Percentiles rank a stretch among this genome's conserved stretches.
Evolutionary conservation across 1,140 invertebrate genomes (phyloP).

Genomic region (Trichonephila clavata): DNA sequence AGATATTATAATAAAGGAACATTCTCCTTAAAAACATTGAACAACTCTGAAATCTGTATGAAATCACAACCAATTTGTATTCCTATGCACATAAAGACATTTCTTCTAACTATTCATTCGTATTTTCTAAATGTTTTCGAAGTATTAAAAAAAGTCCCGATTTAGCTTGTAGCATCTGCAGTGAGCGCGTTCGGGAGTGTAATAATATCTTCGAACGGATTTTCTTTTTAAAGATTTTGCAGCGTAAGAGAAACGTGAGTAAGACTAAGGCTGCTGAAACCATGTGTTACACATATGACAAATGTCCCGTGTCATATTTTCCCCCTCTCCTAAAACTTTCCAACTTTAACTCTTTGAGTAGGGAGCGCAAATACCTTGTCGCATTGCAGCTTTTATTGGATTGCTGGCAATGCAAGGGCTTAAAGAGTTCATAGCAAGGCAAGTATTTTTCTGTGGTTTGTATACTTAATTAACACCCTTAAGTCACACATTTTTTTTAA

Average conservation of each 20-base stretch:
- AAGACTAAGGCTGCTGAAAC: slow-evolving; percentile 12
- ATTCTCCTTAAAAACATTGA: no score
- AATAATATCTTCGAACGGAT: slow-evolving; percentile 50
- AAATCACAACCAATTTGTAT: neutral
- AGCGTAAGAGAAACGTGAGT: slow-evolving; percentile 50
- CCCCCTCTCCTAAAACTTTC: slow-evolving; percentile 19
- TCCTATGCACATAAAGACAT: neutral
- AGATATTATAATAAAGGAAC: no score
- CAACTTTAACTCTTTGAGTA: slow-evolving; percentile 40
- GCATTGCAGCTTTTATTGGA: slow-evolving; percentile 9
- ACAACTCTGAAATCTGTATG: no score
- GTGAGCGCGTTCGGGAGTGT: neutral
- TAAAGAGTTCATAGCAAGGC: no score
- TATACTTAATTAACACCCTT: no score
- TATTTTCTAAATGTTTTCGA: neutral
- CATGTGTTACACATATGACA: slow-evolving; percentile 70
- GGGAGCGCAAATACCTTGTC: slow-evolving; percentile 28
- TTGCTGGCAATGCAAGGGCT: neutral
- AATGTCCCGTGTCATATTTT: slow-evolving; percentile 58
- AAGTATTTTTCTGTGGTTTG: no score
- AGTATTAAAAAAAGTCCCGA: neutral
- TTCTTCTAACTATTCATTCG: neutral
- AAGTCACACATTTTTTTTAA: no score
- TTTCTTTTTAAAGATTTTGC: slow-evolving; percentile 62
- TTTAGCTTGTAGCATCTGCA: slow-evolving; percentile 21